Evolutionary conservation across 2,888 invertebrate species (phyloP), one percentile per base, ranked within the genome.

Genomic region (Agapostemon virescens): DNA sequence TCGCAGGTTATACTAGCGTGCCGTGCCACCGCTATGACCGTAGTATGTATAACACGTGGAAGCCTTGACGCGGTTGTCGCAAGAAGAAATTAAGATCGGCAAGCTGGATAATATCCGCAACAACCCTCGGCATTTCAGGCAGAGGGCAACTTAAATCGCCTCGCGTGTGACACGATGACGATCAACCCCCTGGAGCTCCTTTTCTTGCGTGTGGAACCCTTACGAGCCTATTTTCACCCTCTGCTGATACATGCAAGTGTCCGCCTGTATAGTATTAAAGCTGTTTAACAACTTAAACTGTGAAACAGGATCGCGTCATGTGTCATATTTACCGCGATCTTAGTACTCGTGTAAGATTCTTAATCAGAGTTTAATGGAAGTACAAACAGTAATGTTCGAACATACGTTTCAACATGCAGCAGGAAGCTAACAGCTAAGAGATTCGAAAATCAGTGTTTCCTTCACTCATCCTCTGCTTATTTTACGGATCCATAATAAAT

Each of bases 51-150:
- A 74, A 36, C 33, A 49, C 70, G 70, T 61, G 69, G 79, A 66
- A 83, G 76, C 85, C 85, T 85, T 85, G 85, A 74, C 75, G 86
- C 66, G 52, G 42, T 55, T 36, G 38, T 78, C 63, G 69, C 77
- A 77, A 77, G 74, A 72, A 68, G 84, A 79, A 86, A 86, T 86
- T 86, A 85, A 85, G 86, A 85, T 85, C 52, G 79, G 72, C 72
- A 23, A 38, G 52, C 20, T 58, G 84, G 86, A 86, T 85, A 84
- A 81, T 70, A 75, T 72, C 69, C 58, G 67, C 66, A 33, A 33
- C 70, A 69, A 77, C 73, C 82, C 63, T 5, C 66, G 63, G 72
- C 74, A 76, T 86, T 85, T 83, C 68, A 77, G 71, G n/a, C 58
- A 17, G 68, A 77, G 77, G 80, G 72, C 71, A 77, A 55, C 55